Base-by-base conservation (phyloP, 2,888 invertebrate species). In the Leuctra nigra region DNA sequence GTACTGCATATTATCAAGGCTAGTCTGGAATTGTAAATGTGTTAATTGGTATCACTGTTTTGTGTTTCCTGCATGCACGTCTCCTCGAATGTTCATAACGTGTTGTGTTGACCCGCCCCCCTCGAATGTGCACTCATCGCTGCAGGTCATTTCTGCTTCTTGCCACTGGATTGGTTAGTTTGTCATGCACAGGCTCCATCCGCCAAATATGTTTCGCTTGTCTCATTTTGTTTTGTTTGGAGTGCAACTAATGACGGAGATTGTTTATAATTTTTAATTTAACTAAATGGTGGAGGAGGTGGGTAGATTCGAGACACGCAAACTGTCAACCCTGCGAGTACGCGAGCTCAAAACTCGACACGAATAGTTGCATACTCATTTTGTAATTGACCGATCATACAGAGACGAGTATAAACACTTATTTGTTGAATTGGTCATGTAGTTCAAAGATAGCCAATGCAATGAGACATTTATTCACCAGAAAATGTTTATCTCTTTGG, bases 221-320 rank as follows among this genome's bases (percentile, higher is more conserved):
- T 41, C 20, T 16, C 41, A 18, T 41, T 16, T 41, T 41, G 41
- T 48, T 48, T n/a, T 48, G 16, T 29, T 24, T 16, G 41, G 41
- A n/a, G 35, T 50, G 33, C 7, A 20, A 50, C 50, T 50, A 50
- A 50, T 35, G 18, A 13, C 50, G 50, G 33, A 20, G 33, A 22
- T 35, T n/a, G n/a, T n/a, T n/a, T n/a, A n/a, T n/a, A n/a, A n/a
- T n/a, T n/a, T n/a, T n/a, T n/a, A n/a, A n/a, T n/a, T n/a, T 18
- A 44, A 50, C 35, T 20, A 41, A 33, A 33, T 11, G 50, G 50
- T 50, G 50, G 50, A 50, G 50, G 50, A 33, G 35, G 20, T 29
- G 6, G 29, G 29, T 7, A 29, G 29, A 11, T 29, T 29, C 29
- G 11, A 29, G 29, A 11, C 29, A 29, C 29, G 11, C 29, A 7